Base-by-base conservation (phyloP, 2,113 vertebrate species). In the Syngnathoides biaculeatus region DNA sequence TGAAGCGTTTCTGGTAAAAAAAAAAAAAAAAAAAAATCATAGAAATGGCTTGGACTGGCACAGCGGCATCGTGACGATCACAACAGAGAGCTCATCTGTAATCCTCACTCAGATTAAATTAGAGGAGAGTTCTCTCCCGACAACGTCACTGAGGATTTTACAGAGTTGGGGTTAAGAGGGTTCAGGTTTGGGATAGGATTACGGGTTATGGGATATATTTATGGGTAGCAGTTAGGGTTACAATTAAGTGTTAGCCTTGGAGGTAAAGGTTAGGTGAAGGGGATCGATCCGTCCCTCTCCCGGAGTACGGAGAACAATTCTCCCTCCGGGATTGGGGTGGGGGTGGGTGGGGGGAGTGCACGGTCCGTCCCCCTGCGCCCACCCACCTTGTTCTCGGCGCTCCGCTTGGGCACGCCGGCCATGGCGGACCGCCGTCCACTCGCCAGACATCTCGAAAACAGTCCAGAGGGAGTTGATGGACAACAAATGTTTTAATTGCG, bases 51-150 rank as follows among this genome's bases (percentile, higher is more conserved):
- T 3, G 6, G 55, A 57, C 14, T 30, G 52, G 52, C 52, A 26
- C 52, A 4, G 22, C 15, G 55, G 26, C 26, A 8, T 30, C 55
- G 26, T 15, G 26, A 6, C 5, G 26, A 19, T 57, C 26, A 57
- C 55, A 57, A 57, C 26, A 9, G 55, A 57, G 55, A 57, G 55
- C 55, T 57, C 55, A 19, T 57, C 55, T 4, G 26, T 57, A 57
- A 57, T 57, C 55, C 55, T 30, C 26, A 7, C 55, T 57, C 55
- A 57, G 55, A 57, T 57, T 57, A 57, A 57, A 57, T 57, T 57
- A 57, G 26, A 57, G 55, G 30, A 30, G 55, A 57, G 7, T 57
- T 30, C 55, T 57, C 30, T 57, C 15, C 26, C 24, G 8, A 7
- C 55, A 30, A 57, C 55, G 26, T 57, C 55, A 57, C 55, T 8